Percentiles rank a stretch among this genome's conserved stretches.
These are phyloP conservation scores for Parnassius mnemosyne DNA, from an alignment of 2,888 invertebrate species.

Conservation along the genomic window DNA sequence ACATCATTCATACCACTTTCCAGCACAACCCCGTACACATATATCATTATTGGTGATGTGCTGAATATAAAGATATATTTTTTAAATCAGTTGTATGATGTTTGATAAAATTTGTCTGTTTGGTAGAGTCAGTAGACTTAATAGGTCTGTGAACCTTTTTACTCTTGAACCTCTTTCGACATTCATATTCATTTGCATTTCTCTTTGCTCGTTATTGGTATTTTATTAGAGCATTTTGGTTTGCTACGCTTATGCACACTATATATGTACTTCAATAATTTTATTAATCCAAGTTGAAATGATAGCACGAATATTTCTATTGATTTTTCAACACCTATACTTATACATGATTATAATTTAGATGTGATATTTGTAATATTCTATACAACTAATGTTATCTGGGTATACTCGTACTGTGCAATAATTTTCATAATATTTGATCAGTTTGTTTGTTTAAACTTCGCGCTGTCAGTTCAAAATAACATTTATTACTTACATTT, in stretches of 20 bases:
- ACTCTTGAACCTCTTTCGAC: slow-evolving; percentile 3
- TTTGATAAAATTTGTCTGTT: slow-evolving; percentile 2
- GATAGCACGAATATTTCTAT: slow-evolving; percentile 2
- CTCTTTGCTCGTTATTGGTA: slow-evolving; percentile 32
- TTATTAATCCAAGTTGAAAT: slow-evolving; percentile 14
- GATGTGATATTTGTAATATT: neutral
- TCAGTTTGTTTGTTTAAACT: neutral
- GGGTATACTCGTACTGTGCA: neutral
- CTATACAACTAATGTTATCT: neutral
- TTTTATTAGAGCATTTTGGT: slow-evolving; percentile 40
- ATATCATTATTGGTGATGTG: slow-evolving; percentile 59
- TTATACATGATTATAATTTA: neutral
- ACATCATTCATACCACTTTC: slow-evolving; percentile 54
- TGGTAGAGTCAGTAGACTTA: slow-evolving; percentile 19
- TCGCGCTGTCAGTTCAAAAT: slow-evolving; percentile 10
- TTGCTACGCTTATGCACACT: slow-evolving; percentile 72
- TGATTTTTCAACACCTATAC: neutral
- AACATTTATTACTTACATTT: slow-evolving; percentile 12
- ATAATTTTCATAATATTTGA: neutral
- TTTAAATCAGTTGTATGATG: slow-evolving; percentile 4
- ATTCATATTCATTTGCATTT: slow-evolving; percentile 32
- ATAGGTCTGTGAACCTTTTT: slow-evolving; percentile 23
- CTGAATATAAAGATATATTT: slow-evolving; percentile 38
- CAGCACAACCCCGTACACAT: slow-evolving; percentile 47
- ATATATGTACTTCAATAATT: slow-evolving; percentile 41